A percentile compares a stretch with the other conserved stretches of the same genome.
Conservation (phyloP, 2,797 vertebrate genomes). For the Ctenochaetus hawaiiensis region DNA sequence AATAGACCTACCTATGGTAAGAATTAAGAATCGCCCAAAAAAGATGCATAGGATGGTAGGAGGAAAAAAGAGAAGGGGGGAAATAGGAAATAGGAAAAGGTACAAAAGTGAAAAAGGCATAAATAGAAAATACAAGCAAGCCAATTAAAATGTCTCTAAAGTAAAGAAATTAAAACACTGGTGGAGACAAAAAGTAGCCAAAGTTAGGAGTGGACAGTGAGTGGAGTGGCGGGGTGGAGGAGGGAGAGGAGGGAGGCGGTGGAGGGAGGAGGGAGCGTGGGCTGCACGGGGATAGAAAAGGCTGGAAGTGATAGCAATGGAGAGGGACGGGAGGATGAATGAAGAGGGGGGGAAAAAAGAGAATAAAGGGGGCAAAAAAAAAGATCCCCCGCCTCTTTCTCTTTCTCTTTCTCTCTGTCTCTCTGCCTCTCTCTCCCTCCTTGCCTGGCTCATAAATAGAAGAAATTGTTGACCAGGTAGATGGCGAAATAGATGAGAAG, state of each 20-base stretch:
- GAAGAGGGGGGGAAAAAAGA: conserved; percentile 49
- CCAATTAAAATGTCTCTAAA: conserved; percentile 70
- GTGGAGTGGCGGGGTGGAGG: conserved; percentile 46
- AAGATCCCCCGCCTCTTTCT: conserved; percentile 75
- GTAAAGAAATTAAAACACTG: conserved; percentile 63
- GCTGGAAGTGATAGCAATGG: conserved; percentile 74
- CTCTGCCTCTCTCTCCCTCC: conserved; percentile 76
- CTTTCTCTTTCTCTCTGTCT: conserved; percentile 72
- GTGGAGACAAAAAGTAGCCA: conserved; percentile 77
- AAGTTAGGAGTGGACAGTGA: conserved; percentile 77
- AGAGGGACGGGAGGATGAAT: conserved; percentile 67
- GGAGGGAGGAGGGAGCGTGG: conserved; percentile 68
- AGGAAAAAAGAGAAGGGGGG: conserved; percentile 72
- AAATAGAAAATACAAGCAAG: conserved; percentile 77
- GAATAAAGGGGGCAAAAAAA: conserved; percentile 63
- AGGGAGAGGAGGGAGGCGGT: conserved; percentile 32
- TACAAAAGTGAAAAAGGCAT: conserved; percentile 77
- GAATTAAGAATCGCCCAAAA: conserved; percentile 81
- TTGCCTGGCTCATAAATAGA: conserved; percentile 84
- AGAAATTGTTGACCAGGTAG: conserved; percentile 88
- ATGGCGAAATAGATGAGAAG: conserved; percentile 88
- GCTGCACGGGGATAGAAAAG: conserved; percentile 70
- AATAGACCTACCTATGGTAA: conserved; percentile 86
- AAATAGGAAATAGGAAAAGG: conserved; percentile 67
- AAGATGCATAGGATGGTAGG: conserved; percentile 80